A percentile compares a stretch with the other conserved stretches of the same genome.
These are phyloP conservation scores for Andrena flavipes DNA, from an alignment of 2,888 invertebrate species.

Conservation along the genomic window DNA sequence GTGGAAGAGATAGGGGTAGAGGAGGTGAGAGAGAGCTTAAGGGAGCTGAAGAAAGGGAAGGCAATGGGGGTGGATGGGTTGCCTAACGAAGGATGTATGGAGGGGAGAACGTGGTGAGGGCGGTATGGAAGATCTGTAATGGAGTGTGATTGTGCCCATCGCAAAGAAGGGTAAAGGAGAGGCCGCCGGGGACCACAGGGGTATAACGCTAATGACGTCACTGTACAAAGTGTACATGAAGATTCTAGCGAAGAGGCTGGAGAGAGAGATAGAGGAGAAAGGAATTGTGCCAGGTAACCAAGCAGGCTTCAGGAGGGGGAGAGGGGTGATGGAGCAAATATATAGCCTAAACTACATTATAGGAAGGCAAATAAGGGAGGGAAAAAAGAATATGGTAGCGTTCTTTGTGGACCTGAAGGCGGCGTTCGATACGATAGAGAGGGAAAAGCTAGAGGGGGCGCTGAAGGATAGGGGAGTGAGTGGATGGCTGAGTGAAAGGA, in stretches of 20 bases:
- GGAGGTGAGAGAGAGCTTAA: too few relatives aligned
- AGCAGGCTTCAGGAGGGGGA: not conserved
- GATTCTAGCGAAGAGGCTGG: not conserved
- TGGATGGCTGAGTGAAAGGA: too few relatives aligned
- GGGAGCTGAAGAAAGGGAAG: not conserved
- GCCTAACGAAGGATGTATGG: too few relatives aligned
- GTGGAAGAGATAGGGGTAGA: too few relatives aligned
- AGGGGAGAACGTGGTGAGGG: too few relatives aligned
- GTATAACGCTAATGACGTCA: not conserved
- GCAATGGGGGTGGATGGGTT: not conserved
- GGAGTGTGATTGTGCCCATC: too few relatives aligned
- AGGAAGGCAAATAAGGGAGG: not conserved
- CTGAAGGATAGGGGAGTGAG: too few relatives aligned
- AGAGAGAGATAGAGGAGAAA: not conserved
- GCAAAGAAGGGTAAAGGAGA: not conserved
- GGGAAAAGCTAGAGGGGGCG: too few relatives aligned
- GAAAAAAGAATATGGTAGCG: too few relatives aligned
- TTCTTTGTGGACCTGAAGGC: too few relatives aligned
- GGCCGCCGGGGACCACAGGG: not conserved
- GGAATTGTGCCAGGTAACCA: not conserved
- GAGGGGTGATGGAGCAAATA: not conserved
- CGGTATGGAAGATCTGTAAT: too few relatives aligned
- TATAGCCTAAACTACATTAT: not conserved
- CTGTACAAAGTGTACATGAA: not conserved
- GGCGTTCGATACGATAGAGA: too few relatives aligned